Conservation (phyloP, 2,113 vertebrate genomes). For the Rhinichthys klamathensis region DNA sequence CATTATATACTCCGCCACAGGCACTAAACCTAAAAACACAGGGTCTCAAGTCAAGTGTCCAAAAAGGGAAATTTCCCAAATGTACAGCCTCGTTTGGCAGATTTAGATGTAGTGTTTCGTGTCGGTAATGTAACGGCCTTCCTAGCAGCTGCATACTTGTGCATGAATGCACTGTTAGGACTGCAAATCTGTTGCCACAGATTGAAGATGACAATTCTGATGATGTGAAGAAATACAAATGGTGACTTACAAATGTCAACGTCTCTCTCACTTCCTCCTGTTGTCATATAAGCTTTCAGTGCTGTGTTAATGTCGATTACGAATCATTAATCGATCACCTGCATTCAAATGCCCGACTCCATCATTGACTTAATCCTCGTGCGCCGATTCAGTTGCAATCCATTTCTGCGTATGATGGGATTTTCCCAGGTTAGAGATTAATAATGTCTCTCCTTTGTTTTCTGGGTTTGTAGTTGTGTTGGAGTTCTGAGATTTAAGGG, state of each 20-base stretch:
- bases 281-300: background rate
- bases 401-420: background rate
- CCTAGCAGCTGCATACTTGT: constrained; percentile 35
- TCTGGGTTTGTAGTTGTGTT: background rate
- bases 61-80: background rate
- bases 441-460: constrained; percentile 14
- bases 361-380: background rate
- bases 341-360: background rate
- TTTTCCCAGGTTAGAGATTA: background rate
- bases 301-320: background rate
- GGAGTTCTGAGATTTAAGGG: constrained; percentile 25
- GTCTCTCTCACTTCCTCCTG: background rate
- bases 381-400: background rate
- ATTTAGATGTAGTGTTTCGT: constrained; percentile 40
- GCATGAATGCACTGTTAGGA: constrained; percentile 48
- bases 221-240: background rate
- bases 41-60: background rate
- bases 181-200: constrained; percentile 30
- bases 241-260: background rate
- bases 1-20: background rate
- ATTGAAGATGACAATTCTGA: constrained; percentile 6
- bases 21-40: background rate
- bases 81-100: background rate
- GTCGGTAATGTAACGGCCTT: constrained; percentile 26
- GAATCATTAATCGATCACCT: background rate